phyloP scores from a whole-genome alignment of 2,113 vertebrate genomes.

The Cololabis saira region DNA sequence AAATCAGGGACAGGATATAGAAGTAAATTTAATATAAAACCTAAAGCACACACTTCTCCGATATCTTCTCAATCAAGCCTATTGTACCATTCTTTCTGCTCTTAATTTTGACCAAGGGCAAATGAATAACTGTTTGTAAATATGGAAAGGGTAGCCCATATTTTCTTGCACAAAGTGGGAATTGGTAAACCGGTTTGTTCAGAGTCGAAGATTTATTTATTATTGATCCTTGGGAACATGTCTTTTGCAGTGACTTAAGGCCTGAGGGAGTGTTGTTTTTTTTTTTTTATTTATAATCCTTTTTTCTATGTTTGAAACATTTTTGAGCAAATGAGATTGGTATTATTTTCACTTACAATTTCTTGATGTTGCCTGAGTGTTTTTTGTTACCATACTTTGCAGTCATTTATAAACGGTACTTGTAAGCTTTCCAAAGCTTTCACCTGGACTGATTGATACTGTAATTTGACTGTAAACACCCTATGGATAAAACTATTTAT shows the following conservation, averaged over 20 bases:
- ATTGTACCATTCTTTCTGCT: conserved; percentile 56
- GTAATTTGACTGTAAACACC: conserved; percentile 78
- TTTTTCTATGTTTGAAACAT: conserved; percentile 68
- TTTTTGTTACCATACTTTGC: conserved; percentile 80
- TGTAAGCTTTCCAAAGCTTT: conserved; percentile 76
- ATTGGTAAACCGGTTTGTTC: conserved; percentile 64
- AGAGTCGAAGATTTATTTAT: conserved; percentile 80
- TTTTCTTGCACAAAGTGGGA: conserved; percentile 80
- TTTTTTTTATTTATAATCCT: conserved; percentile 43
- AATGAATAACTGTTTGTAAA: conserved; percentile 67
- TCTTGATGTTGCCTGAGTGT: conserved; percentile 80
- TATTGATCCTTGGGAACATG: conserved; percentile 75
- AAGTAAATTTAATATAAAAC: conserved; percentile 61
- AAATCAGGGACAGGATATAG: conserved; percentile 76
- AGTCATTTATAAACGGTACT: conserved; percentile 76
- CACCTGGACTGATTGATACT: conserved; percentile 80
- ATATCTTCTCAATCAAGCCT: conserved; percentile 61
- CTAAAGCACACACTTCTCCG: conserved; percentile 77
- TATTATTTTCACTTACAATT: conserved; percentile 64
- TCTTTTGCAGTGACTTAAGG: conserved; percentile 74
- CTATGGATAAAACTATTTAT: conserved; percentile 77
- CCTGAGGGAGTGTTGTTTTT: conserved; percentile 66
- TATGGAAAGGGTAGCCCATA: conserved; percentile 75
- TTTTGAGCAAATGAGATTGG: conserved; percentile 64
- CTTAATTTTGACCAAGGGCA: conserved; percentile 52